These are phyloP conservation scores for Cotesia typhae DNA, from an alignment of 1,140 invertebrate species.

Conservation along the genomic window DNA sequence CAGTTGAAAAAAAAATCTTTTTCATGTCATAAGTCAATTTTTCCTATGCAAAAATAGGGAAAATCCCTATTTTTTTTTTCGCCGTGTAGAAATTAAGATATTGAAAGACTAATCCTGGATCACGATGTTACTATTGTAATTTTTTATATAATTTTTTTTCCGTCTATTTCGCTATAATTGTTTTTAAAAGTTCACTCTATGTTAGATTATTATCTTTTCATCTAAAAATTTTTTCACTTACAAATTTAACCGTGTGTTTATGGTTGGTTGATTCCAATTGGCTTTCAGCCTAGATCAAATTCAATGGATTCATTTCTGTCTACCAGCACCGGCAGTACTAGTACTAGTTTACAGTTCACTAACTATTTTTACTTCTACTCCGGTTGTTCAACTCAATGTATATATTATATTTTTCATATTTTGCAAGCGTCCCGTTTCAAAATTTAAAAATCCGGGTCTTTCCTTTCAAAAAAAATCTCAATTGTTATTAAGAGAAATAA, in stretches of 20 bases:
- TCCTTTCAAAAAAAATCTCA: no score
- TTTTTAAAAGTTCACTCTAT: background rate
- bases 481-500: no score
- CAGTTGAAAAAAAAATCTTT: no score
- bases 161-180: no score
- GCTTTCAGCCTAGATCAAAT: conserved; percentile 26
- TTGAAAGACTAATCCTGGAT: no score
- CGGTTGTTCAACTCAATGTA: no score
- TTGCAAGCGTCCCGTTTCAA: background rate
- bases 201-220: conserved; percentile 12
- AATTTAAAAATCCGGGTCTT: background rate
- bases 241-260: conserved; percentile 19
- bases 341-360: conserved; percentile 31
- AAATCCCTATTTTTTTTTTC: no score
- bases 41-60: no score
- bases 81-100: no score
- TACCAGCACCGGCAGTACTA: background rate
- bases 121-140: no score
- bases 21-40: no score
- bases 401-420: background rate
- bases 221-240: background rate
- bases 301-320: conserved; percentile 34
- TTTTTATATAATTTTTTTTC: no score
- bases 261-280: conserved; percentile 29
- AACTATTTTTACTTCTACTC: conserved; percentile 24